Conservation (phyloP, 2,113 vertebrate genomes). For the Notothenia rossii region DNA sequence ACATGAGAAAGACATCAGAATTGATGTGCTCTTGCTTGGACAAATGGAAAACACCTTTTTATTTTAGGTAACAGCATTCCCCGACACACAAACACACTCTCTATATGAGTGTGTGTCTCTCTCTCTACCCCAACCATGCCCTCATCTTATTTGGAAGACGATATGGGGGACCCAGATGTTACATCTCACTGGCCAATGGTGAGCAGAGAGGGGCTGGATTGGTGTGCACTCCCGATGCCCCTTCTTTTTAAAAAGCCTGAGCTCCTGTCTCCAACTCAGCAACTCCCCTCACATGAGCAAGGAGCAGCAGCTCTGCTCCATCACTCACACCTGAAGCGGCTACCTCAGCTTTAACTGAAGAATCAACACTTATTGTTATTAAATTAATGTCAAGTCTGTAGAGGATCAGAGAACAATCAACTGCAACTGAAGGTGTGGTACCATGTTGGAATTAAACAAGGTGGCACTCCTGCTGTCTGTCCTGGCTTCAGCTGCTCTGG, state of each 20-base stretch:
- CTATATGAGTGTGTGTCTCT: background rate
- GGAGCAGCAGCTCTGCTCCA: constrained; percentile 52
- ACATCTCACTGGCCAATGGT: constrained; percentile 80
- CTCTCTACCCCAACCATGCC: constrained; percentile 43
- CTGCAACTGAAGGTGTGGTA: constrained; percentile 36
- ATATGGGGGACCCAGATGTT: constrained; percentile 82
- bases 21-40: constrained; percentile 17
- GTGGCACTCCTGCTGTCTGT: constrained; percentile 72
- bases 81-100: constrained; percentile 4
- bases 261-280: constrained; percentile 70
- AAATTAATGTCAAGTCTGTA: constrained; percentile 12
- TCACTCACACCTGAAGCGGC: constrained; percentile 61
- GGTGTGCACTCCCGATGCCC: constrained; percentile 73
- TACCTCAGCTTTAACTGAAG: constrained; percentile 1
- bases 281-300: constrained; percentile 68
- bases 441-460: constrained; percentile 81
- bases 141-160: constrained; percentile 73
- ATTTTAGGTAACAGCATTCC: constrained; percentile 34
- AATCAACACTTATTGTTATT: background rate
- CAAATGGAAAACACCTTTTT: constrained; percentile 38
- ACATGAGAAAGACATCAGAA: constrained; percentile 13
- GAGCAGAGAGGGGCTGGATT: constrained; percentile 83
- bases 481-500: constrained; percentile 68
- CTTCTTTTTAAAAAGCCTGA: constrained; percentile 83
- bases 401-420: constrained; percentile 11